Conservation (phyloP, 2,797 vertebrate species). For the Ataeniobius toweri region DNA sequence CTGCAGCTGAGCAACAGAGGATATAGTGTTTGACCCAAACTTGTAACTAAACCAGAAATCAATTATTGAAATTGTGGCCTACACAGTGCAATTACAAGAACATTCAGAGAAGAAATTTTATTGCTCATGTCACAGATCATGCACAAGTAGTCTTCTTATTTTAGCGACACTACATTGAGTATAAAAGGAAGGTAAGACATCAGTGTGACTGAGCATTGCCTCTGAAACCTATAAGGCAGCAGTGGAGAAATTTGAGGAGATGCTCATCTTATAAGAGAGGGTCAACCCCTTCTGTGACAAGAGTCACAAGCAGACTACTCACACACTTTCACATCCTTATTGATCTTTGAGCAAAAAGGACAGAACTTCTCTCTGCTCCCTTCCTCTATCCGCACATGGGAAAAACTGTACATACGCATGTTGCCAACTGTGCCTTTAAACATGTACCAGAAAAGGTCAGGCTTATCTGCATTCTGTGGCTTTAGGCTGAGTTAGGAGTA, state of each 20-base stretch:
- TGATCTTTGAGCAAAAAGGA: slow-evolving; percentile 37
- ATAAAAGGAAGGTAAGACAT: not conserved
- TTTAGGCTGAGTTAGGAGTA: not conserved
- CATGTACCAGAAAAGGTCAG: slow-evolving; percentile 5
- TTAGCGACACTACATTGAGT: not conserved
- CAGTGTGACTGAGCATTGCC: slow-evolving; percentile 3
- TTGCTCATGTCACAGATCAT: not conserved
- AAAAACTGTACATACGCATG: not conserved
- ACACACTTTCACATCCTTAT: slow-evolving; percentile 75
- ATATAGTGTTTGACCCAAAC: slow-evolving; percentile 32
- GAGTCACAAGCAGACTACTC: slow-evolving; percentile 59
- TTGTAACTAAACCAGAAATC: slow-evolving; percentile 15
- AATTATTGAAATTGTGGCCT: not conserved
- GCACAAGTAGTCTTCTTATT: not conserved
- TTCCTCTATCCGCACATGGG: slow-evolving; percentile 55
- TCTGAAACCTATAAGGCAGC: slow-evolving; percentile 29
- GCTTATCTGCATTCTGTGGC: slow-evolving; percentile 7
- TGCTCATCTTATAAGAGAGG: slow-evolving; percentile 70
- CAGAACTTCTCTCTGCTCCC: slow-evolving; percentile 45
- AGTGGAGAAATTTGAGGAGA: slow-evolving; percentile 50
- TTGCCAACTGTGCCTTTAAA: slow-evolving; percentile 7
- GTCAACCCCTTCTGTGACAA: slow-evolving; percentile 75
- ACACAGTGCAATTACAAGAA: slow-evolving; percentile 6
- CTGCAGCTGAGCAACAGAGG: slow-evolving; percentile 39
- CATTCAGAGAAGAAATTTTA: not conserved